Conservation (phyloP, 2,797 vertebrate genomes). For the Leuciscus waleckii region DNA sequence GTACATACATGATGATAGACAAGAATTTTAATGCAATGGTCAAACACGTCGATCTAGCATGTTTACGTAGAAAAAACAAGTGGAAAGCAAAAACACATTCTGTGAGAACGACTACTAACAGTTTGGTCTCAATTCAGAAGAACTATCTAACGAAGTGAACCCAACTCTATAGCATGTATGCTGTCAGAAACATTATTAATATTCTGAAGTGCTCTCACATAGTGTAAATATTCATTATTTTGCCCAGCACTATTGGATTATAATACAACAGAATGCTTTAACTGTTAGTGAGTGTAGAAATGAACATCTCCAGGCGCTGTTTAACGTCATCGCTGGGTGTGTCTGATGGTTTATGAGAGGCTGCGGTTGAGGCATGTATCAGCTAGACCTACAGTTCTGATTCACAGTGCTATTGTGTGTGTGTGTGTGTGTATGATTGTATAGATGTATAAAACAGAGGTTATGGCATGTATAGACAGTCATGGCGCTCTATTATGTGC, state of each 20-base stretch:
- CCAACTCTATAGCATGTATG: neutral
- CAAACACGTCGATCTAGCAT: neutral
- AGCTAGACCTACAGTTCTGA: constrained; percentile 25
- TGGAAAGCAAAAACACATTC: too few species aligned
- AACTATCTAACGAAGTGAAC: neutral
- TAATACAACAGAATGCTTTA: neutral
- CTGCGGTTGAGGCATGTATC: constrained; percentile 36
- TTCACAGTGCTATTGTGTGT: constrained; percentile 27
- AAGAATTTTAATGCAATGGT: neutral
- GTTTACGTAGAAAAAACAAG: neutral
- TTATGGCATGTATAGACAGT: constrained; percentile 46
- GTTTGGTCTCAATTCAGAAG: neutral
- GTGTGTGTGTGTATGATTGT: neutral
- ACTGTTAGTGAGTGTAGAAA: neutral
- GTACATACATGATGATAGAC: too few species aligned
- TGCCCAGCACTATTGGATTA: neutral
- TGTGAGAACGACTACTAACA: neutral
- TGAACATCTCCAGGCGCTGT: constrained; percentile 19
- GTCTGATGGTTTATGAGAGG: constrained; percentile 25
- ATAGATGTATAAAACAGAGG: constrained; percentile 13
- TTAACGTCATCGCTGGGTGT: constrained; percentile 1
- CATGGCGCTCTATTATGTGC: constrained; percentile 1
- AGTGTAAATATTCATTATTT: neutral
- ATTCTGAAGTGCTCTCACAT: neutral
- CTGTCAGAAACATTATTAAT: neutral